A percentile compares a stretch with the other conserved stretches of the same genome.
These are phyloP conservation scores for Paralichthys olivaceus DNA, from an alignment of 2,113 vertebrate species.

Conservation along the genomic window DNA sequence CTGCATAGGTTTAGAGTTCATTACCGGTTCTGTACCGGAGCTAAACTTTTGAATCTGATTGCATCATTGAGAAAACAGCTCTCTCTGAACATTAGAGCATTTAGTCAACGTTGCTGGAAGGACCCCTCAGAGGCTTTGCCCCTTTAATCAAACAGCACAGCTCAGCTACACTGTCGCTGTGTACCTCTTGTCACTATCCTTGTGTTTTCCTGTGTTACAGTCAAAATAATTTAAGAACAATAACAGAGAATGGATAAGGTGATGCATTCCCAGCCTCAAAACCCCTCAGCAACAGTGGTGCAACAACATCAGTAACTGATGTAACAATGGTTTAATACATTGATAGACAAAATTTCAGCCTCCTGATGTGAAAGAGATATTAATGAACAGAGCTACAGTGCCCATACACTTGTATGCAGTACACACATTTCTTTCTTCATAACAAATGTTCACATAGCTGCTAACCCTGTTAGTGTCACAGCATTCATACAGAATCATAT, in stretches of 20 bases:
- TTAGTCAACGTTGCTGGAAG: conserved; percentile 22
- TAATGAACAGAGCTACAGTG: background rate
- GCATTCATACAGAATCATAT: background rate
- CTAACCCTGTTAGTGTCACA: background rate
- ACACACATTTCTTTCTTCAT: background rate
- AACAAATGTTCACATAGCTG: background rate
- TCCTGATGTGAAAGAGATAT: background rate
- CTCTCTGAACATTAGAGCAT: conserved; percentile 22
- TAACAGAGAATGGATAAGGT: conserved; percentile 20
- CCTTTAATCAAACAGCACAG: conserved; percentile 20
- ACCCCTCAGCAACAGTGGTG: background rate
- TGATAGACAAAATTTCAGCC: background rate
- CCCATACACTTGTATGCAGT: no score
- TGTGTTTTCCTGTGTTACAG: background rate
- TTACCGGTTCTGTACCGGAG: conserved; percentile 23
- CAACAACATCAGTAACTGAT: conserved; percentile 10
- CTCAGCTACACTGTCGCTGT: background rate
- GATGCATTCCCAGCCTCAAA: background rate
- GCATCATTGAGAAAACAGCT: background rate
- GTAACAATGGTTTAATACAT: conserved; percentile 1
- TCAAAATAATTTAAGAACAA: background rate
- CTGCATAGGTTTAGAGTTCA: conserved; percentile 22
- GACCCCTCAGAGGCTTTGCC: background rate
- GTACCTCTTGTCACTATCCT: background rate
- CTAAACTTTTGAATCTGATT: conserved; percentile 35